Evolutionary conservation across 2,797 vertebrate species (phyloP), one percentile per base, ranked within the genome.

Genomic region (Pterois miles): DNA sequence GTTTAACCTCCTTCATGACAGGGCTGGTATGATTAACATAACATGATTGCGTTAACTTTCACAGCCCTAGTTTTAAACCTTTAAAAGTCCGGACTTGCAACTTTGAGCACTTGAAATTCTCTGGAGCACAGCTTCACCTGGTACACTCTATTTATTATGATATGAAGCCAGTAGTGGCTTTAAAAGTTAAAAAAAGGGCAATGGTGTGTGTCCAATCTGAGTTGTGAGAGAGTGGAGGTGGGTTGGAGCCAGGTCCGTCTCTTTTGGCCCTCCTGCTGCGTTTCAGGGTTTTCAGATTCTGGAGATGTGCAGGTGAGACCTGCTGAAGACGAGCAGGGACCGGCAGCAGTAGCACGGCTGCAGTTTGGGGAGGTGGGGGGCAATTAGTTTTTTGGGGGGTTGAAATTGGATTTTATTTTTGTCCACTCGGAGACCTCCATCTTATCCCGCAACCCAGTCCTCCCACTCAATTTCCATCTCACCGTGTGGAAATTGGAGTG

Each of bases 381-480:
- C 71, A 71, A 80, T 78, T 70, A 36, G 75, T 79, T 90, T 86
- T 79, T 86, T 82, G 22, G 50, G 48, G 8, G 69, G 74, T 82
- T 69, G 88, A 91, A 93, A 94, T 93, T 92, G 88, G 89, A 93
- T 95, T 94, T 94, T 92, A 92, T 94, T 94, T 94, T 90, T 89
- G 91, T 93, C 91, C 88, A 88, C 90, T 92, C 80, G 50, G 82
- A 91, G 90, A 91, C 91, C 91, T 92, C 91, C 90, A 89, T 94
- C 93, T 95, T 94, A 95, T 93, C 92, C 93, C 22, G 76, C 90
- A 89, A 89, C 80, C 91, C 88, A 88, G 89, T 88, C 89, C 92
- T 92, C 91, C 91, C 90, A 93, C 93, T 92, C 93, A 86, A 94
- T 95, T 95, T 95, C 89, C 92, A 93, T 94, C 88, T 86, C 78